Conservation (phyloP, 53 echinoderm and acorn worm genomes). For the Echinometra lucunter region DNA sequence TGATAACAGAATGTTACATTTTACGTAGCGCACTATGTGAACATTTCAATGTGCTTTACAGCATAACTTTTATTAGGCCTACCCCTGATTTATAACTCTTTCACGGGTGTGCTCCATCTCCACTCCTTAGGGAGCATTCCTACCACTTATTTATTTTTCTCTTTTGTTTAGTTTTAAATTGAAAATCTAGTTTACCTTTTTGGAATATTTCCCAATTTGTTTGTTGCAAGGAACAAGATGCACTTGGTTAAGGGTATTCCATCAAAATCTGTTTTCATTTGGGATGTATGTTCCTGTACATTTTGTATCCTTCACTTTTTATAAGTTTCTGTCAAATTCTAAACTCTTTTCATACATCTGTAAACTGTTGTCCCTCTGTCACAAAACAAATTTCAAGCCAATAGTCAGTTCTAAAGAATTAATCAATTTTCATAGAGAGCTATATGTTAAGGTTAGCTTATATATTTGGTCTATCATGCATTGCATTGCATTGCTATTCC, state of each 20-base stretch:
- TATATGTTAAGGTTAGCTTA: not conserved
- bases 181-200: not conserved
- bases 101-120: too few relatives aligned
- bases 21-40: too few relatives aligned
- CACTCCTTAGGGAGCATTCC: too few relatives aligned
- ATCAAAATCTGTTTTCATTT: not conserved
- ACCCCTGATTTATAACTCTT: too few relatives aligned
- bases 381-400: too few relatives aligned
- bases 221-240: not conserved
- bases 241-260: not conserved
- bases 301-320: not conserved
- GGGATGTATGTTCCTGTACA: not conserved
- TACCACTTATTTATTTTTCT: too few relatives aligned
- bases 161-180: too few relatives aligned
- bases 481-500: not conserved
- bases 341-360: not conserved
- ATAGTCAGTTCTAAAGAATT: not conserved
- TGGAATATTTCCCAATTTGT: not conserved
- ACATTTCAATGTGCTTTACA: too few relatives aligned
- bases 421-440: not conserved
- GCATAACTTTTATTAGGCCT: too few relatives aligned
- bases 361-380: too few relatives aligned
- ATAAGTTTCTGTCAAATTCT: not conserved
- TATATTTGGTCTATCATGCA: not conserved
- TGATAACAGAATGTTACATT: too few relatives aligned